phyloP scores from a whole-genome alignment of 1,140 invertebrate genomes.

The Limonius californicus region DNA sequence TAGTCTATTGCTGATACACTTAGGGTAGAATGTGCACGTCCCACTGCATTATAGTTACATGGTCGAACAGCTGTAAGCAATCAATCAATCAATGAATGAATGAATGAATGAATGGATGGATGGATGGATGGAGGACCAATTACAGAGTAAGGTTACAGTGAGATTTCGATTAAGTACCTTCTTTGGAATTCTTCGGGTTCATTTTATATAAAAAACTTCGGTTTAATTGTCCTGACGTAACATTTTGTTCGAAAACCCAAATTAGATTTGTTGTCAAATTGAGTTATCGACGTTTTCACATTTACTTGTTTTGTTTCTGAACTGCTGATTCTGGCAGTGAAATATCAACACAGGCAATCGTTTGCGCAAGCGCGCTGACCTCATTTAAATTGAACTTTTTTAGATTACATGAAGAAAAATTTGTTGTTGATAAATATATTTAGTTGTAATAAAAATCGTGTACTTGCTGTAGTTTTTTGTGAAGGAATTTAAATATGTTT shows the following conservation, averaged over 20 bases:
- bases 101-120: no score
- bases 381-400: no score
- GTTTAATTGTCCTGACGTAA: not conserved
- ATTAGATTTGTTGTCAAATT: not conserved
- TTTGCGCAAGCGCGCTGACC: no score
- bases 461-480: no score
- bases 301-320: not conserved
- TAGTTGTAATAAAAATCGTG: no score
- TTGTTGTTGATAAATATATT: no score
- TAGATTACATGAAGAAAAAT: no score
- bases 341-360: no score
- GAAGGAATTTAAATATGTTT: no score
- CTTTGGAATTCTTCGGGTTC: constrained; percentile 1
- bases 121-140: no score
- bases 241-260: not conserved
- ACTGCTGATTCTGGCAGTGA: no score
- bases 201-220: not conserved
- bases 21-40: constrained; percentile 41
- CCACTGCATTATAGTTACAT: constrained; percentile 30
- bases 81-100: not conserved
- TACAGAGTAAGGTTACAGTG: no score
- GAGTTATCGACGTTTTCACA: not conserved
- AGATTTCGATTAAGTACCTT: not conserved
- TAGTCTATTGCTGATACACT: constrained; percentile 45
- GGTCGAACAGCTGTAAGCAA: not conserved